These are phyloP conservation scores for Pseudochromis fuscus DNA, from an alignment of 2,797 vertebrate genomes.

Conservation along the genomic window DNA sequence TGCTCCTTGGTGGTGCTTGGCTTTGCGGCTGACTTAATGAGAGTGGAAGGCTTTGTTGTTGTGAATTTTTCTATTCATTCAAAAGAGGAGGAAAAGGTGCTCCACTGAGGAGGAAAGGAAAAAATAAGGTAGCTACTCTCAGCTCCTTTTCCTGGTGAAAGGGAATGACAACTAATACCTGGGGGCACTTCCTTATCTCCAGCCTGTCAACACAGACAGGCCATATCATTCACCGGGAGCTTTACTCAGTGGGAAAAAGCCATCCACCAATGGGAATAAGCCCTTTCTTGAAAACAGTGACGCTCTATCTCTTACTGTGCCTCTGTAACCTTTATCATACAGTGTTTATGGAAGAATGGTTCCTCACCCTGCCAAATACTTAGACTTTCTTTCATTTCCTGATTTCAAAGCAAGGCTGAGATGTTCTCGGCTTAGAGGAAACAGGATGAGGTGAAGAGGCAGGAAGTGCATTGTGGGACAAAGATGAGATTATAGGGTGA, in stretches of 20 bases:
- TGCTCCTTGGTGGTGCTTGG: conserved; percentile 80
- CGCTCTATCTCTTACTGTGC: conserved; percentile 77
- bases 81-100: conserved; percentile 84
- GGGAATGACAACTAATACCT: conserved; percentile 94
- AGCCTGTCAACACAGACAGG: conserved; percentile 91
- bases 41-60: conserved; percentile 88
- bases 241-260: conserved; percentile 80
- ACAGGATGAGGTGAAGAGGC: conserved; percentile 78
- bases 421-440: conserved; percentile 80
- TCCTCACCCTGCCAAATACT: conserved; percentile 66
- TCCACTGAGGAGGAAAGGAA: conserved; percentile 74
- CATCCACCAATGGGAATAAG: conserved; percentile 81
- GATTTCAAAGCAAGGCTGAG: conserved; percentile 79
- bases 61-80: conserved; percentile 89
- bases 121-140: conserved; percentile 76
- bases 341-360: conserved; percentile 77
- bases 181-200: conserved; percentile 91
- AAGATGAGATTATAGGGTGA: conserved; percentile 75
- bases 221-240: conserved; percentile 88
- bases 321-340: conserved; percentile 78
- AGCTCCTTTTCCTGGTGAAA: conserved; percentile 81
- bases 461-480: conserved; percentile 77
- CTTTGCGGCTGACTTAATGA: conserved; percentile 87
- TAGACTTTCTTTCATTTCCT: conserved; percentile 81
- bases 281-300: conserved; percentile 71